These are phyloP conservation scores for Norana najaformis DNA, from an alignment of 2,888 invertebrate species.

Conservation along the genomic window DNA sequence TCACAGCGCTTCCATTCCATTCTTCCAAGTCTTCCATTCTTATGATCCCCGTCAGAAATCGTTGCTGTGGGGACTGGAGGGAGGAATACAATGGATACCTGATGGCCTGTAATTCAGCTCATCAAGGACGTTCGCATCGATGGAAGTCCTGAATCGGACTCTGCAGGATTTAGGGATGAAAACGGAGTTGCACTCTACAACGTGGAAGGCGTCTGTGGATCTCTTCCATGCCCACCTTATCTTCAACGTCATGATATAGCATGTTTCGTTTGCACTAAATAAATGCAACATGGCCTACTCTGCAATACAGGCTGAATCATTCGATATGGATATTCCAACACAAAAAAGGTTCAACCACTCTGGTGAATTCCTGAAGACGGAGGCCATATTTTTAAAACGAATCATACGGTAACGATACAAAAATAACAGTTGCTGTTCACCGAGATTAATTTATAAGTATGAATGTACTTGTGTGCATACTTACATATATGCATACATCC, in stretches of 20 bases:
- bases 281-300: background rate
- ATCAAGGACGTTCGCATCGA: constrained; percentile 40
- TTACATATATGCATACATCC: no score
- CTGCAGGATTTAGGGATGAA: constrained; percentile 38
- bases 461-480: no score
- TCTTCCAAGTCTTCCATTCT: background rate
- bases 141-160: constrained; percentile 40
- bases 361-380: no score
- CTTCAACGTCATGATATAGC: constrained; percentile 42
- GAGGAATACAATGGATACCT: constrained; percentile 33
- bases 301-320: no score
- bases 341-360: no score
- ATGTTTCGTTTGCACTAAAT: constrained; percentile 46
- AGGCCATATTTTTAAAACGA: no score
- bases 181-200: constrained; percentile 30
- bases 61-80: background rate
- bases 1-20: no score
- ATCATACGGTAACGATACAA: no score
- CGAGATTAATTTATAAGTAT: no score
- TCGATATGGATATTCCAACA: no score
- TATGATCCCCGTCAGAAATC: constrained; percentile 14
- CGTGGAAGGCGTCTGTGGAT: constrained; percentile 44
- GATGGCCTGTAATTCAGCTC: constrained; percentile 35
- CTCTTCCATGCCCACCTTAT: constrained; percentile 48
- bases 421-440: no score